Evolutionary conservation across 2,797 vertebrate species (phyloP), one percentile per base, ranked within the genome.

Genomic region (Siniperca undulata): DNA sequence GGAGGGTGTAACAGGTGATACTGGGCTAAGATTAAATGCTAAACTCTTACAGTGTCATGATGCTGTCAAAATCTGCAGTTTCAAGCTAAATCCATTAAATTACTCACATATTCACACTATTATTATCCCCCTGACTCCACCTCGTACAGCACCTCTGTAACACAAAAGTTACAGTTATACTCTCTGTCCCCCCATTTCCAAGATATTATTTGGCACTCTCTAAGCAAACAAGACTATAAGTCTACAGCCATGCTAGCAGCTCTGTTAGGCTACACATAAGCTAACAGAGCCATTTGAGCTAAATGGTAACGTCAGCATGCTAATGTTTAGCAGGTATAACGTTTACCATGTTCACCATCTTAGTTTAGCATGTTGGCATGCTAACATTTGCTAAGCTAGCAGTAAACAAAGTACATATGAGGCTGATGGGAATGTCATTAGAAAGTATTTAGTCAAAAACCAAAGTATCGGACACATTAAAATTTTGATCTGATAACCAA

Each of bases 51-150:
- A 53, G 36, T 40, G 36, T 20, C 13, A 20, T 59, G 53, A 53
- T 70, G 19, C 64, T 27, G 27, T 78, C 34, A 59, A 38, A 64
- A 72, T 68, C 10, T 65, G 10, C 53, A 22, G 56, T 84, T 79
- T 60, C 4, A 30, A 34, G 8, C 34, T 24, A 59, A 80, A 70
- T 73, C 22, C 27, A 17, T 42, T 50, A 6, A 24, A 56, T 52
- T 7, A 19, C 50, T 56, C 22, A n/a, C 8, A 46, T 48, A 30
- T 56, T 50, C 2, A 65, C 50, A 8, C 48, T 24, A 34, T 59
- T 62, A 66, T 66, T 55, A 55, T 70, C 69, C 1, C 22, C 30
- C 50, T 44, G 65, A 74, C 62, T 76, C 52, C 22, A 14, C 13
- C 5, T 36, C 9, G 0, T 38, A 62, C 48, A 22, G 8, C 14